Evolutionary conservation across 2,113 vertebrate species (phyloP), one percentile per base, ranked within the genome.

Genomic region (Gallinago jamesoni): DNA sequence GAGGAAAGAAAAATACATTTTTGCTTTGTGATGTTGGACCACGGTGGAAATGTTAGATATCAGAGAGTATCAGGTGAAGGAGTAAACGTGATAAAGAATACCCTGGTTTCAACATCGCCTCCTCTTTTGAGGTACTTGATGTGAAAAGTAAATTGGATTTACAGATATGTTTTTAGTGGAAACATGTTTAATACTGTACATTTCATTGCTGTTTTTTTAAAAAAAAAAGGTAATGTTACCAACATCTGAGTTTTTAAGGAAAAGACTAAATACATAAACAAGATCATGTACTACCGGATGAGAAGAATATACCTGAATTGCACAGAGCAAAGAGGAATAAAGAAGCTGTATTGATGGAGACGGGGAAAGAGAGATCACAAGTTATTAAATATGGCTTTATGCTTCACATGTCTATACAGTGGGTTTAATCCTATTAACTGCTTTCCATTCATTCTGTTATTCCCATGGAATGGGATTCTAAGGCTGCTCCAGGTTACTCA

Each of bases 281-380:
- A 57, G 9, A 23, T 20, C 33, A n/a, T 69, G 24, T 59, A 45
- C 28, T 67, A 30, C 39, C 87, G 35, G 25, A 39, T 83, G 48
- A 75, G 41, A 64, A 72, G 35, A 84, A 78, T 86, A 70, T 70
- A 14, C 24, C 33, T 66, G n/a, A 91, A 69, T 93, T 66, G 50
- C 5, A 2, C 23, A 79, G 48, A 66, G 33, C 24, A 73, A 64
- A 79, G 47, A 67, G 63, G 21, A 67, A 74, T 53, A 72, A 92
- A 78, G 48, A 64, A 87, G 17, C 22, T 72, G 15, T 25, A 57
- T 59, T 53, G 10, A 43, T 17, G 6, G 28, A 13, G 31, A 41
- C 0, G 0, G 14, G 5, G 33, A 15, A 4, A 67, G 35, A 60
- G 72, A 69, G 64, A 68, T 45, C 79, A 70, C 0, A 0, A 84